Evolutionary conservation across 37 sponge, comb jelly and placozoan species (phyloP).

Genomic region (Haliclona indistincta): DNA sequence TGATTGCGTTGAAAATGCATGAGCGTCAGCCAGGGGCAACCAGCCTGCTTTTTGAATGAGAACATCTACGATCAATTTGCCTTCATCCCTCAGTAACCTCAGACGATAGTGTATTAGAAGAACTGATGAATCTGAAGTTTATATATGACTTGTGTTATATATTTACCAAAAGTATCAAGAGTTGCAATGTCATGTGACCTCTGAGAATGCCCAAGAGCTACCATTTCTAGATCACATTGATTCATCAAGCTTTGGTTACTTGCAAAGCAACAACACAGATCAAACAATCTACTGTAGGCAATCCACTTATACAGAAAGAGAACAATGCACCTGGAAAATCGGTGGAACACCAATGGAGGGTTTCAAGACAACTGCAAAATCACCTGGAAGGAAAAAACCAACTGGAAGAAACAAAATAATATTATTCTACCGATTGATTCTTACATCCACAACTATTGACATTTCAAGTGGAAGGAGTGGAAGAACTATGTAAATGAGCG

Average conservation of each 20-base stretch:
- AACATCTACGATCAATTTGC: no score
- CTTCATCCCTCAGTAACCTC: no score
- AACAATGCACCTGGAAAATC: slow-evolving; percentile 9
- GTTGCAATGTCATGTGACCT: slow-evolving; percentile 1
- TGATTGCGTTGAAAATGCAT: no score
- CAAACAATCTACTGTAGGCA: background rate
- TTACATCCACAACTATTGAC: background rate
- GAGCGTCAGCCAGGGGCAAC: no score
- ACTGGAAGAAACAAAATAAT: background rate
- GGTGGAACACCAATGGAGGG: slow-evolving; percentile 8
- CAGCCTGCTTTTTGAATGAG: no score
- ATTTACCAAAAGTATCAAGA: no score
- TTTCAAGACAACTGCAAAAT: slow-evolving; percentile 6
- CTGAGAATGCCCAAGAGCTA: background rate
- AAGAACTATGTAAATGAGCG: no score
- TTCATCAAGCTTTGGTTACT: slow-evolving; percentile 22
- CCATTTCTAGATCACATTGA: slow-evolving; percentile 21
- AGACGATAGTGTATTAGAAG: no score
- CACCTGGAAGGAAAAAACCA: slow-evolving; percentile 22
- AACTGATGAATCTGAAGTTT: no score
- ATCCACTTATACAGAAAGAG: slow-evolving; percentile 5
- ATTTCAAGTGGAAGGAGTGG: no score
- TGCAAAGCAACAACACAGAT: slow-evolving; percentile 11
- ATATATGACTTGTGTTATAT: no score
- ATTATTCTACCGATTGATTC: no score